Evolutionary conservation across 2,113 vertebrate species (phyloP).

Genomic region (Silurus meridionalis): DNA sequence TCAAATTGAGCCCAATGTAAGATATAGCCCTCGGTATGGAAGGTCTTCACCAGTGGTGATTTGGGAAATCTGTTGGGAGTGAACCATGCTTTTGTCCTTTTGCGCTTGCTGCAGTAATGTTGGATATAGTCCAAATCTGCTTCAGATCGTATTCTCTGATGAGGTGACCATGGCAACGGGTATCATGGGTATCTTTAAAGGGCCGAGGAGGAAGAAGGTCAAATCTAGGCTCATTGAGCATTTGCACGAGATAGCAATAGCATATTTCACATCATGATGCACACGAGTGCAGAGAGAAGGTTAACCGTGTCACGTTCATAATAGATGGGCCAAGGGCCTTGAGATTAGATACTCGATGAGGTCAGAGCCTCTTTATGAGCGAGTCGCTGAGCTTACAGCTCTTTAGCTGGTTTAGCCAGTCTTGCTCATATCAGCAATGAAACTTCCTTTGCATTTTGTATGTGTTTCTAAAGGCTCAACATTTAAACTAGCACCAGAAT

Average conservation of each 20-base stretch:
- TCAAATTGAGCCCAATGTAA: conserved; percentile 54
- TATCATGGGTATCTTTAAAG: conserved; percentile 48
- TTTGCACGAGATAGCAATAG: conserved; percentile 38
- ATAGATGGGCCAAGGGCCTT: conserved; percentile 58
- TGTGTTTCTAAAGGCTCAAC: not conserved
- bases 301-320: conserved; percentile 57
- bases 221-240: conserved; percentile 24
- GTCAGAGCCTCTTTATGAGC: conserved; percentile 57
- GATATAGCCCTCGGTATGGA: conserved; percentile 62
- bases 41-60: conserved; percentile 54
- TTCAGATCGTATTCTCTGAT: conserved; percentile 47
- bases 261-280: conserved; percentile 59
- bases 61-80: conserved; percentile 31
- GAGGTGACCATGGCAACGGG: conserved; percentile 66
- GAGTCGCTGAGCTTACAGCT: conserved; percentile 47
- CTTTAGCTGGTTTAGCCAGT: conserved; percentile 23
- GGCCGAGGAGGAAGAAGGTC: conserved; percentile 17
- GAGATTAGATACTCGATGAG: conserved; percentile 67
- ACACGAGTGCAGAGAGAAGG: conserved; percentile 43
- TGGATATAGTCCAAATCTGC: conserved; percentile 58
- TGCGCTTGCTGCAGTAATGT: conserved; percentile 35
- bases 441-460: not conserved
- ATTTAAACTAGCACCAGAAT: not conserved
- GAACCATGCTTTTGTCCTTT: conserved; percentile 24
- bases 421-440: not conserved